These are phyloP conservation scores for Pogoniulus pusillus DNA, from an alignment of 2,797 vertebrate species.

Conservation along the genomic window DNA sequence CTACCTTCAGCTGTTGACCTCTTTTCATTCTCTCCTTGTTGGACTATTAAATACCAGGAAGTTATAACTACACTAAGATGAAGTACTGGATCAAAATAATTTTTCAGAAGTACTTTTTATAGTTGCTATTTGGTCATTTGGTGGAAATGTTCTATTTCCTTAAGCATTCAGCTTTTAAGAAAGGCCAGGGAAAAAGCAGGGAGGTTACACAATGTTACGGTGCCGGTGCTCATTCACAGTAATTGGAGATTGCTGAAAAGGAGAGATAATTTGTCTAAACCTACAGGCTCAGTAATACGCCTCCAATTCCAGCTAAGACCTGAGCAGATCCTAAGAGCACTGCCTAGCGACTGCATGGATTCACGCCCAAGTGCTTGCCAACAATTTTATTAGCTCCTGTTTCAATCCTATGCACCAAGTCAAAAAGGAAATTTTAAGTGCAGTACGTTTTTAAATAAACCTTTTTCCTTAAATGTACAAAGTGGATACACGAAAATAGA, in stretches of 20 bases:
- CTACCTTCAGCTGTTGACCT: constrained; percentile 41
- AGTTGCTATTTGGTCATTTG: constrained; percentile 28
- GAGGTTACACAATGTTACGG: constrained; percentile 9
- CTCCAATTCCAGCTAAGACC: not conserved
- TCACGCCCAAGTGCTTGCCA: constrained; percentile 7
- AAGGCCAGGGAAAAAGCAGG: constrained; percentile 12
- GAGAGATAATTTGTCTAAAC: constrained; percentile 31
- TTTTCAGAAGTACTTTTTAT: not conserved
- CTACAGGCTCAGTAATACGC: not conserved
- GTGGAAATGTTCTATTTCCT: constrained; percentile 38
- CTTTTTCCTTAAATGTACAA: not conserved
- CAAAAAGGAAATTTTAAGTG: not conserved
- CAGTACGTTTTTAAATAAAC: not conserved
- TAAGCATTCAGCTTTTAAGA: constrained; percentile 41
- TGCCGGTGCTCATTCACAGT: not conserved
- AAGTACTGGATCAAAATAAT: constrained; percentile 46
- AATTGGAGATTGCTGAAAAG: constrained; percentile 50
- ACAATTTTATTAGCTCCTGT: not conserved
- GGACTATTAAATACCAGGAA: constrained; percentile 57
- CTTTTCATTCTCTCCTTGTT: constrained; percentile 44
- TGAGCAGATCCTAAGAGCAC: not conserved
- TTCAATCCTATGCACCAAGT: not conserved
- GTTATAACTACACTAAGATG: constrained; percentile 35
- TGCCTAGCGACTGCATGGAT: not conserved
- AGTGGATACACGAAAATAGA: not conserved